Evolutionary conservation across 2,888 invertebrate species (phyloP), one percentile per base, ranked within the genome.

Genomic region (Dryocosmus kuriphilus): DNA sequence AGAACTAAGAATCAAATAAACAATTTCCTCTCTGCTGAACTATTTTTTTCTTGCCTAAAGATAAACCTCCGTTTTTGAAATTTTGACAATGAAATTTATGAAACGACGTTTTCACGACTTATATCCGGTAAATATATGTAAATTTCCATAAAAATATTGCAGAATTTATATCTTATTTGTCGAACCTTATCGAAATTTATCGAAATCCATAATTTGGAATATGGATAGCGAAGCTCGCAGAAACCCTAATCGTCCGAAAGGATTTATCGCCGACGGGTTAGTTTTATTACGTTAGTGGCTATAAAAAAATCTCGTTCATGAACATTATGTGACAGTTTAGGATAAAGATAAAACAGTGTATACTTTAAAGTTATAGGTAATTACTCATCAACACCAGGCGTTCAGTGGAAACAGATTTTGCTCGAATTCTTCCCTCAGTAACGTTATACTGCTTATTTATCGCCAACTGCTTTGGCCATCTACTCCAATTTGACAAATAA

Each of bases 321-420:
- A 71, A 46, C 71, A 71, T 71, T 71, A 71, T 71, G 71, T 71
- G 71, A 71, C 71, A 71, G 46, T 71, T 71, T 71, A 71, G 71
- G 71, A 71, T 71, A 71, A 71, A 71, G 71, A 51, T 46, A 71
- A 71, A 71, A 30, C 51, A n/a, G n/a, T 30, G 71, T 71, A 71
- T 71, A 71, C 71, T 51, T 71, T 71, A 30, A 71, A 71, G 46
- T 71, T 71, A 71, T 71, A 51, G 71, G 71, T 71, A 71, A 71
- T 71, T 71, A 71, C 71, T 71, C 71, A 71, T 46, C 71, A 67
- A 46, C 71, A 46, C 27, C 46, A 71, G 71, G 46, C 46, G 71
- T 46, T 71, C 46, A 46, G 71, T 51, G 27, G 46, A 46, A 71
- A 71, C 30, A 30, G 46, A 71, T 41, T 27, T 71, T 71, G 30